phyloP scores from a whole-genome alignment of 1,140 invertebrate species.

The Drosophila carrolli region DNA sequence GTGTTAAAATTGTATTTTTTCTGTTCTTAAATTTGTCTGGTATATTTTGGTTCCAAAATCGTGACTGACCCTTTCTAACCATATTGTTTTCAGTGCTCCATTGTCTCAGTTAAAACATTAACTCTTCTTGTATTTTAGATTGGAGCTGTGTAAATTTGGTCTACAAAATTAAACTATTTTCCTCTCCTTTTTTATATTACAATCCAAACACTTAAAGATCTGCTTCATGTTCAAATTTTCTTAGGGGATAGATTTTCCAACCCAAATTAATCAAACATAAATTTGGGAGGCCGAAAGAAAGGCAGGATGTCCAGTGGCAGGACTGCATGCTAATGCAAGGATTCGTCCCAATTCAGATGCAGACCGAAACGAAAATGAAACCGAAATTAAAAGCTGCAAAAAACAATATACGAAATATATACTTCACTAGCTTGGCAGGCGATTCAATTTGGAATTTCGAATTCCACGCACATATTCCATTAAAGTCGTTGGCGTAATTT shows the following conservation, averaged over 20 bases:
- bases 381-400: conserved; percentile 57
- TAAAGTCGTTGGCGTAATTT: conserved; percentile 77
- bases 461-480: conserved; percentile 72
- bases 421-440: conserved; percentile 11
- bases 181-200: neutral
- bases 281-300: neutral
- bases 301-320: conserved; percentile 1
- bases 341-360: conserved; percentile 15
- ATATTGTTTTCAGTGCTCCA: neutral
- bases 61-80: too few relatives aligned
- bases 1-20: too few relatives aligned
- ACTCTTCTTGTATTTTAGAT: neutral
- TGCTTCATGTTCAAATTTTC: too few relatives aligned
- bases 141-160: conserved; percentile 1
- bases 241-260: neutral
- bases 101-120: neutral
- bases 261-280: conserved; percentile 5
- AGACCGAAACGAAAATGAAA: conserved; percentile 24
- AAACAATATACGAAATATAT: conserved; percentile 33
- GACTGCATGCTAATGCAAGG: conserved; percentile 43
- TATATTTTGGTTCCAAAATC: too few relatives aligned
- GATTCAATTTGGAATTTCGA: conserved; percentile 45
- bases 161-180: neutral
- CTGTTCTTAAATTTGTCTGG: neutral
- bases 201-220: neutral